Evolutionary conservation across 1,140 invertebrate species (phyloP).

Genomic region (Luehdorfia chinensis): DNA sequence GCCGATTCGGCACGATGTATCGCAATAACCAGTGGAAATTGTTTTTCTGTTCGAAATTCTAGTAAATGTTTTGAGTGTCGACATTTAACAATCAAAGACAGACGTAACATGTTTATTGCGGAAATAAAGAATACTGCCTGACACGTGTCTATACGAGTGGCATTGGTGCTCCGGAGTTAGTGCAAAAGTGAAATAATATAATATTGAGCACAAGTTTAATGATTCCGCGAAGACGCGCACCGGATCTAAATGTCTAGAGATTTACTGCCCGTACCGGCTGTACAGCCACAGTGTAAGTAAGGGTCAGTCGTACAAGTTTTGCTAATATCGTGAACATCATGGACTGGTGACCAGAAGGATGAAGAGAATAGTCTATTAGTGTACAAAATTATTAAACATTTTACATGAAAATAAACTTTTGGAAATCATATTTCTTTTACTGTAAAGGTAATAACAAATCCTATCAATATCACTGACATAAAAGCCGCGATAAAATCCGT

Average conservation of each 20-base stretch:
- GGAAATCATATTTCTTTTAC: no score
- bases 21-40: no score
- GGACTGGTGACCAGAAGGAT: no score
- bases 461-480: no score
- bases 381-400: not conserved
- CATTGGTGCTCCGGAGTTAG: not conserved
- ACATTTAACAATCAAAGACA: conserved; percentile 16
- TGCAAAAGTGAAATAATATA: conserved; percentile 10
- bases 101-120: conserved; percentile 14
- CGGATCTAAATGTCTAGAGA: conserved; percentile 28
- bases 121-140: conserved; percentile 9
- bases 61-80: no score
- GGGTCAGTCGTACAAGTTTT: not conserved
- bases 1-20: no score
- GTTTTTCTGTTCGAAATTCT: no score
- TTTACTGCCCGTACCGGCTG: conserved; percentile 11
- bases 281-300: not conserved
- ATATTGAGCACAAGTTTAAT: conserved; percentile 24
- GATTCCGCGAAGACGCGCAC: conserved; percentile 30
- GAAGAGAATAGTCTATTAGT: no score
- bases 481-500: no score
- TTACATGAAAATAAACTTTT: not conserved
- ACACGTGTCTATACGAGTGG: not conserved
- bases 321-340: no score
- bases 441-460: no score